phyloP scores from a whole-genome alignment of 2,797 vertebrate species.

The Mionectes olivaceus region DNA sequence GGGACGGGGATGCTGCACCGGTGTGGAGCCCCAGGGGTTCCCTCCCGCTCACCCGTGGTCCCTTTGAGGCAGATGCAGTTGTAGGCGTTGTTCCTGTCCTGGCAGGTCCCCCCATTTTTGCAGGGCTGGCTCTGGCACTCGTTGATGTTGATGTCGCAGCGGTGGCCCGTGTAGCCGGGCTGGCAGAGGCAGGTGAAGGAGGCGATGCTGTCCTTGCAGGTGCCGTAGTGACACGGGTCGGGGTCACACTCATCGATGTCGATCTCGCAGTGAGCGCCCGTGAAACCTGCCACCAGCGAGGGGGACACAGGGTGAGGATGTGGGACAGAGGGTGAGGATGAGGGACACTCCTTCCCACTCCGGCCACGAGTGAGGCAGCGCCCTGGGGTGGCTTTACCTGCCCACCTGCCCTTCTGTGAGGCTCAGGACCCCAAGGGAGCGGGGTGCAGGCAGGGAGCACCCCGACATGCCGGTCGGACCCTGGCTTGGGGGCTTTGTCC shows the following conservation, averaged over 20 bases:
- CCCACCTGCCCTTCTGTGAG: accelerated
- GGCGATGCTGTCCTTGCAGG: constrained; percentile 89
- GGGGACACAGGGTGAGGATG: background rate
- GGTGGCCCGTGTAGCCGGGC: constrained; percentile 90
- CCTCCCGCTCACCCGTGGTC: constrained; percentile 83
- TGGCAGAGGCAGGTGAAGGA: constrained; percentile 90
- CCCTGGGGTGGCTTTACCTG: accelerated
- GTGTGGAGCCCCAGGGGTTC: background rate
- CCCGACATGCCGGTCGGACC: background rate
- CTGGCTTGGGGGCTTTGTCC: background rate
- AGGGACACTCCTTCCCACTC: background rate
- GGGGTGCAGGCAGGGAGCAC: background rate
- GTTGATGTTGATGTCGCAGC: constrained; percentile 94
- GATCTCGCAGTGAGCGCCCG: constrained; percentile 87
- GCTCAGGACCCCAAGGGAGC: accelerated
- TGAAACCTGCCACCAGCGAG: constrained; percentile 82
- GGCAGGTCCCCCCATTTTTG: constrained; percentile 92
- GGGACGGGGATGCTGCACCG: accelerated
- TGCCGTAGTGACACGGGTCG: constrained; percentile 92
- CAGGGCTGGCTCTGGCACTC: constrained; percentile 97
- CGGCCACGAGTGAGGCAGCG: accelerated
- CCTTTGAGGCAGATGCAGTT: constrained; percentile 91
- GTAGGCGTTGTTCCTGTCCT: constrained; percentile 90
- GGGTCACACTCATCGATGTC: constrained; percentile 92
- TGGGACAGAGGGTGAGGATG: accelerated